A percentile compares a stretch with the other conserved stretches of the same genome.
Conservation (phyloP, 2,888 invertebrate species). For the Lumbricus terrestris region DNA sequence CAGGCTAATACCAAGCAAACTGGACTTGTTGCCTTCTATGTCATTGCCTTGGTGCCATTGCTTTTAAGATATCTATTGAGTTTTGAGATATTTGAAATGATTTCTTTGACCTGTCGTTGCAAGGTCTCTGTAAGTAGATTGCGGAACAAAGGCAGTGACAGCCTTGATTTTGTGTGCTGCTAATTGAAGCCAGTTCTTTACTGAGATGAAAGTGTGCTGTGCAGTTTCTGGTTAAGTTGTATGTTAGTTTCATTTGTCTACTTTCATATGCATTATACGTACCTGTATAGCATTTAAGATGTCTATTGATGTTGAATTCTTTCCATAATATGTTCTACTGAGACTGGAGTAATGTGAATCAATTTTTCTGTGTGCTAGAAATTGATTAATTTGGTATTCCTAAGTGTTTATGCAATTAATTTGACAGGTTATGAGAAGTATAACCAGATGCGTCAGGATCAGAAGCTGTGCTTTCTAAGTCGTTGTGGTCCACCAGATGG, state of each 20-base stretch:
- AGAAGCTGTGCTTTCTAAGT: constrained; percentile 83
- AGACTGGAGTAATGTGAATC: neutral
- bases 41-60: no score
- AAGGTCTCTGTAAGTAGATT: no score
- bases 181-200: no score
- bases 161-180: no score
- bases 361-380: neutral
- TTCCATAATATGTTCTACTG: neutral
- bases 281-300: neutral
- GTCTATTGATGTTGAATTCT: neutral
- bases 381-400: neutral
- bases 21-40: no score
- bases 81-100: no score
- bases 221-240: neutral
- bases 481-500: constrained; percentile 70
- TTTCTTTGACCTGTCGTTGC: no score
- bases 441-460: constrained; percentile 93
- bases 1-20: no score
- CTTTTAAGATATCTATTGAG: no score
- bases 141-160: no score
- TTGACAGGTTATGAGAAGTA: constrained; percentile 62
- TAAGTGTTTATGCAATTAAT: neutral
- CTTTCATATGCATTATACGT: no score
- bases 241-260: neutral
- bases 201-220: neutral